Evolutionary conservation across 2,888 invertebrate genomes (phyloP).

Genomic region (Diarsia brunnea): DNA sequence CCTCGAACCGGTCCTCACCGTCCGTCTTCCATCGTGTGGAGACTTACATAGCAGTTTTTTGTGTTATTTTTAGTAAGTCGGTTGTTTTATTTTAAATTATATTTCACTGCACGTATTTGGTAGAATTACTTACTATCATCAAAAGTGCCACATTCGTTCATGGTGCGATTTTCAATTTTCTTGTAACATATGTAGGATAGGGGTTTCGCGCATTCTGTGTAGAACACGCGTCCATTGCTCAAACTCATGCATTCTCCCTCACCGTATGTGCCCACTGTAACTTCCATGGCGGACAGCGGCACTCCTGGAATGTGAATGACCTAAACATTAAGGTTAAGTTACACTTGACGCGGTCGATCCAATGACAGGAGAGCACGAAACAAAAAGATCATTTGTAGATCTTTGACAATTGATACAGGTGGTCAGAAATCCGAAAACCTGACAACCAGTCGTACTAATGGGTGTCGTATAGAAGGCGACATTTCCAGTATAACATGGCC

Average conservation of each 20-base stretch:
- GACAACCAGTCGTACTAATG: neutral
- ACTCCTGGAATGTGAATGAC: slow-evolving; percentile 29
- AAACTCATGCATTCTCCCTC: slow-evolving; percentile 21
- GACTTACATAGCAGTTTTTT: neutral
- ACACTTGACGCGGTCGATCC: neutral
- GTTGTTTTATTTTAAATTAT: neutral
- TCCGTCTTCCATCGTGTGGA: too few species aligned
- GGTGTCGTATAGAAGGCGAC: neutral
- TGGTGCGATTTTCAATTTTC: slow-evolving; percentile 32
- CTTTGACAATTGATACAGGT: neutral
- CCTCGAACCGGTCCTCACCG: too few species aligned
- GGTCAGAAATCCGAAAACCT: neutral
- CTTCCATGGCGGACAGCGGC: slow-evolving; percentile 23
- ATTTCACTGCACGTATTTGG: neutral
- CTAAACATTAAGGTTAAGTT: neutral
- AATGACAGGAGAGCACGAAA: neutral
- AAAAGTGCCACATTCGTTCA: slow-evolving; percentile 40
- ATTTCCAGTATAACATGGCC: too few species aligned
- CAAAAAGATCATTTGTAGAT: neutral
- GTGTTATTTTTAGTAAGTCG: neutral
- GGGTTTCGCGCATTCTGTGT: slow-evolving; percentile 15
- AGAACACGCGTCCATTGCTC: slow-evolving; percentile 5
- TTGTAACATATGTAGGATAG: slow-evolving; percentile 33
- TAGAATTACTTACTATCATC: slow-evolving; percentile 24
- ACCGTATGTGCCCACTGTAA: neutral